These are phyloP conservation scores for Luperina testacea DNA, from an alignment of 2,888 invertebrate species.

Conservation along the genomic window DNA sequence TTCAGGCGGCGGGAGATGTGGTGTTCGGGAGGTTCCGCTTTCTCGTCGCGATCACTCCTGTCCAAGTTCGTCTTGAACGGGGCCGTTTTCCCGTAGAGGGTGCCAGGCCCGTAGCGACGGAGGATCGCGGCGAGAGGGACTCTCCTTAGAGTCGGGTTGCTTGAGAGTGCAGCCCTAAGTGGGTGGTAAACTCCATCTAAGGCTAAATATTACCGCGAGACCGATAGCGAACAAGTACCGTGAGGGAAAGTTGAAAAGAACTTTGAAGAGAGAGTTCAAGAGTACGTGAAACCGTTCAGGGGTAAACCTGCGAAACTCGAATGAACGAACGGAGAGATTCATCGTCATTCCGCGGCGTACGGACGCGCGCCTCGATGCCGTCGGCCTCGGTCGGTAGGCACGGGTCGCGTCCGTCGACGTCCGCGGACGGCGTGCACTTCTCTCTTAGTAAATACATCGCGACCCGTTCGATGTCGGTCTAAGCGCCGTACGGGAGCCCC, in stretches of 20 bases:
- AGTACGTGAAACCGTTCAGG: slow-evolving; percentile 89
- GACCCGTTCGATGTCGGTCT: no score
- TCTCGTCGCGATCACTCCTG: slow-evolving; percentile 73
- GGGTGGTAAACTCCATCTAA: slow-evolving; percentile 88
- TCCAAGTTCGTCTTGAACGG: slow-evolving; percentile 84
- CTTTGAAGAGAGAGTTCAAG: slow-evolving; percentile 92
- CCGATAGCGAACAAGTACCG: slow-evolving; percentile 90
- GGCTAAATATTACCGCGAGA: no score
- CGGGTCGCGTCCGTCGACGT: no score
- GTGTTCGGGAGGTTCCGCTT: slow-evolving; percentile 87
- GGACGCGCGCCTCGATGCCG: no score
- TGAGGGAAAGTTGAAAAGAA: slow-evolving; percentile 63
- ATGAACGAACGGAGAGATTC: slow-evolving; percentile 83
- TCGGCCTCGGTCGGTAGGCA: no score
- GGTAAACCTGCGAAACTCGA: slow-evolving; percentile 90
- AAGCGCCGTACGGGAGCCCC: no score
- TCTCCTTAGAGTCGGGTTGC: slow-evolving; percentile 88
- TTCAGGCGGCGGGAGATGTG: slow-evolving; percentile 87
- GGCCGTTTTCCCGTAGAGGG: slow-evolving; percentile 74
- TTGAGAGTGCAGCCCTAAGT: slow-evolving; percentile 91
- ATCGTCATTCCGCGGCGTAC: slow-evolving; percentile 62
- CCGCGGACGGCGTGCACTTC: no score
- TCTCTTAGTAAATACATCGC: no score
- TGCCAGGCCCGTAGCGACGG: slow-evolving; percentile 88
- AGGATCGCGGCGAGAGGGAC: slow-evolving; percentile 70